These are phyloP conservation scores for Nematolebias whitei DNA, from an alignment of 2,113 vertebrate species.

Conservation along the genomic window DNA sequence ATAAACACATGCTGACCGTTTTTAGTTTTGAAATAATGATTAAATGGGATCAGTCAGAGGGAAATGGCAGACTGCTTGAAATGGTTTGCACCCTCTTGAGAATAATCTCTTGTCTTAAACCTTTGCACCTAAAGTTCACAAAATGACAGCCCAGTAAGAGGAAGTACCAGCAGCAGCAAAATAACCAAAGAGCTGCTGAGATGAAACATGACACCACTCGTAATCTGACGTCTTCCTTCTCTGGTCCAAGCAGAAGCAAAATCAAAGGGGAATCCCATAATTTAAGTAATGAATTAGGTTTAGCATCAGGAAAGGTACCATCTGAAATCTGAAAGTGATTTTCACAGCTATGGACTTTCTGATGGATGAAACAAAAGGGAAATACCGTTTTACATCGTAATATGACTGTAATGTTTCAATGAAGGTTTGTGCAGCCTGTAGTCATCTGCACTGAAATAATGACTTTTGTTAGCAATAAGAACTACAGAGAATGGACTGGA, in stretches of 20 bases:
- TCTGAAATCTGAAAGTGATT: background rate
- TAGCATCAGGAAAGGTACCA: conserved; percentile 4
- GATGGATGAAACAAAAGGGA: background rate
- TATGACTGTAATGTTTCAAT: too few relatives aligned
- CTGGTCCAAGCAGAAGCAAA: conserved; percentile 7
- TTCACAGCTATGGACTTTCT: too few relatives aligned
- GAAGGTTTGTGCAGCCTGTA: too few relatives aligned
- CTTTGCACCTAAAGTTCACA: background rate
- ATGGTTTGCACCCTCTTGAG: background rate
- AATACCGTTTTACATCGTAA: background rate
- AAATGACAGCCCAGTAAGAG: background rate
- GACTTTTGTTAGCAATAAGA: too few relatives aligned
- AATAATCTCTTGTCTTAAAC: background rate
- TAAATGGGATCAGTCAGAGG: background rate
- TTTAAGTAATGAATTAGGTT: background rate
- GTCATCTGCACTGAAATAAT: too few relatives aligned
- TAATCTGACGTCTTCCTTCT: background rate
- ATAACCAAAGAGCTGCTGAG: background rate
- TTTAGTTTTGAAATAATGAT: background rate
- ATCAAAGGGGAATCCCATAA: conserved; percentile 45
- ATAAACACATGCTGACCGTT: background rate
- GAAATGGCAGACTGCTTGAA: background rate
- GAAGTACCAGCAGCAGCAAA: background rate
- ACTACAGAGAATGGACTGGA: too few relatives aligned
- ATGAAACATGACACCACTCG: conserved; percentile 10